These are phyloP conservation scores for Callipepla californica DNA, from an alignment of 2,113 vertebrate genomes.

Conservation along the genomic window DNA sequence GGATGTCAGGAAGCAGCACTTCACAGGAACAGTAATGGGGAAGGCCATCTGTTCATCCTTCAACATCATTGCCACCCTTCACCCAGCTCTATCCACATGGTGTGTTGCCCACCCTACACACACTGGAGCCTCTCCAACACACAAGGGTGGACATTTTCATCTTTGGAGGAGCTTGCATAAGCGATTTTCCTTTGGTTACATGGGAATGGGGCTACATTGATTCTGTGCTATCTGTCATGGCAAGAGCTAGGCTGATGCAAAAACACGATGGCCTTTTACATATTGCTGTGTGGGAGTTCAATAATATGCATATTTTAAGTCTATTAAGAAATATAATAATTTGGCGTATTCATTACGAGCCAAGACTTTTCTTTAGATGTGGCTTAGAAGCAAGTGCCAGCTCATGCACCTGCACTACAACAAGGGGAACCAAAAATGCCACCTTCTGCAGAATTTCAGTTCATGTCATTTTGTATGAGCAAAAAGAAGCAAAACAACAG, in stretches of 20 bases:
- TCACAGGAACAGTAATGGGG: not conserved
- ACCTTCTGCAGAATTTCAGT: conserved; percentile 29
- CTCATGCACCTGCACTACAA: conserved; percentile 39
- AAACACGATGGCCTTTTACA: not conserved
- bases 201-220: rapidly evolving
- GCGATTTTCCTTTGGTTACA: not conserved
- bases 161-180: not conserved
- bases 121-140: not conserved
- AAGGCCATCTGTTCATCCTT: not conserved
- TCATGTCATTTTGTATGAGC: not conserved
- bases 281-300: not conserved
- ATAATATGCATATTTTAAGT: not conserved
- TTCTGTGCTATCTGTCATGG: not conserved
- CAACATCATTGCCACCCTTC: rapidly evolving
- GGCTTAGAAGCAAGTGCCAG: conserved; percentile 62
- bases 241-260: not conserved
- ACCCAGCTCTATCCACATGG: not conserved
- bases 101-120: rapidly evolving
- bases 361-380: conserved; percentile 61
- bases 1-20: not conserved
- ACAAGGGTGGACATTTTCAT: not conserved
- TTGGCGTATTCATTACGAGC: conserved; percentile 33
- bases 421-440: conserved; percentile 34
- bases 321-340: conserved; percentile 49
- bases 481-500: not conserved